Conservation (phyloP, 1,140 invertebrate genomes). For the Caerostris darwini region DNA sequence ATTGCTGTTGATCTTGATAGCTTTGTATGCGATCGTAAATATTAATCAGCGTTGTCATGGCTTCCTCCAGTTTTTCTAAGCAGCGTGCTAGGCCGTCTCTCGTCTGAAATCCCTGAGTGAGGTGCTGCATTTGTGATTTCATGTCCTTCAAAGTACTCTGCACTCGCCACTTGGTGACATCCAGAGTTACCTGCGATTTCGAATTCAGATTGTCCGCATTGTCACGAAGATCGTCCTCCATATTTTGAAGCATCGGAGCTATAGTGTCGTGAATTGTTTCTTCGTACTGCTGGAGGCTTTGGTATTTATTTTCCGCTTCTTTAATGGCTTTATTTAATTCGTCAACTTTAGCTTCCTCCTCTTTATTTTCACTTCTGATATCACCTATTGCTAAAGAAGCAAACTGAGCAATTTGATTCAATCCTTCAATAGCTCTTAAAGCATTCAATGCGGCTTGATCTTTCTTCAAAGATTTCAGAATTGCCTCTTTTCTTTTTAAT, state of each 20-base stretch:
- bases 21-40: conserved; percentile 30
- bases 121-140: neutral
- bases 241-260: neutral
- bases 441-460: neutral
- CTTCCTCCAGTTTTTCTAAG: neutral
- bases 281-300: neutral
- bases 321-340: conserved; percentile 2
- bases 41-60: neutral
- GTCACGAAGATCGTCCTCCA: neutral
- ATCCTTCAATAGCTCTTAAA: neutral
- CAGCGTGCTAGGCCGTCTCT: neutral
- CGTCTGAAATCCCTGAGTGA: neutral
- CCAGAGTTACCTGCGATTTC: conserved; percentile 1
- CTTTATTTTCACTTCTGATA: neutral
- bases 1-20: neutral
- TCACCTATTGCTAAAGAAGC: neutral
- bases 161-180: conserved; percentile 19
- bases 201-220: neutral
- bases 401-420: neutral
- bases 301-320: neutral
- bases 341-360: neutral
- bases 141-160: neutral
- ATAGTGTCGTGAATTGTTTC: conserved; percentile 8
- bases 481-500: neutral
- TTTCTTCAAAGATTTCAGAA: neutral